Evolutionary conservation across 2,113 vertebrate genomes (phyloP).

Genomic region (Macaca mulatta): DNA sequence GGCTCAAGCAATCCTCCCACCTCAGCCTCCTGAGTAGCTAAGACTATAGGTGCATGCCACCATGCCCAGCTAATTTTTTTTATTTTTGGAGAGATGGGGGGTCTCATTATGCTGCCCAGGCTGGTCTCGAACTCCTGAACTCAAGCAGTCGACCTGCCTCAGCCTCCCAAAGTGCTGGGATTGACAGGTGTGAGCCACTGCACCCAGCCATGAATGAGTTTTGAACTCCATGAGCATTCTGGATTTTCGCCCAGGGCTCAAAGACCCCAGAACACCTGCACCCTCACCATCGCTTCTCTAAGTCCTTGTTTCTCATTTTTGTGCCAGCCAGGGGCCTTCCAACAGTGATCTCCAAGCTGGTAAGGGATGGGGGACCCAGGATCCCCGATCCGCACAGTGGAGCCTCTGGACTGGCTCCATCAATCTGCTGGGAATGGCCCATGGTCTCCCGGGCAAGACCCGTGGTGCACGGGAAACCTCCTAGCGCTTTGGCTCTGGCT

Average conservation of each 20-base stretch:
- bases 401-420: neutral
- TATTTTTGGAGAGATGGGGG: no score
- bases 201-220: neutral
- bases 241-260: neutral
- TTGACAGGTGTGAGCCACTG: no score
- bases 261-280: neutral
- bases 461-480: neutral
- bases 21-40: no score
- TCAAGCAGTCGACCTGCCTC: no score
- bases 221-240: neutral
- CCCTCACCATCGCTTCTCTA: neutral
- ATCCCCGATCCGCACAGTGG: neutral
- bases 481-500: constrained; percentile 24
- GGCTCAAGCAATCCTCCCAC: no score
- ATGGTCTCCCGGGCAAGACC: constrained; percentile 16
- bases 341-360: neutral
- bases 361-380: neutral
- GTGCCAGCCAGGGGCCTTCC: neutral
- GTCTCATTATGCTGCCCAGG: no score
- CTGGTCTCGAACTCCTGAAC: no score
- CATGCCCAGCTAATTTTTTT: no score
- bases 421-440: neutral
- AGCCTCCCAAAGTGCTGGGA: no score
- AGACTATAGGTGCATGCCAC: no score
- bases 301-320: neutral